Evolutionary conservation across 1,140 invertebrate genomes (phyloP), one percentile per base, ranked within the genome.

Genomic region (Ips nitidus): DNA sequence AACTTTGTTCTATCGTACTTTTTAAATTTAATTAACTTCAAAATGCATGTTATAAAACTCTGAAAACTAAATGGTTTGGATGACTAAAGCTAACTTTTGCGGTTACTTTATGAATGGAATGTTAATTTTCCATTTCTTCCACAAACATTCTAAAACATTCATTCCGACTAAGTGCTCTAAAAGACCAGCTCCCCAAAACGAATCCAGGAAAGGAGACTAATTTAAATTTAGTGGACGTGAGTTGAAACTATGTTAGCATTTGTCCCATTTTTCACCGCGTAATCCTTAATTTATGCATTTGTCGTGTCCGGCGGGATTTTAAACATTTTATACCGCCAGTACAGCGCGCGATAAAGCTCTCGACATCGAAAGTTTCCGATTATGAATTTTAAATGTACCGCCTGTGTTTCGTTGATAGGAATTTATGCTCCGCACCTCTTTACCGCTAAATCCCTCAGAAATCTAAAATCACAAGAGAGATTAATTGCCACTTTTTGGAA

Each of bases 201-300:
- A 61, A 45, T 47, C 41, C 41, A 47, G 43, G 41, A 36, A 50
- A 6, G n/a, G 7, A 7, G 47, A 50, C 41, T 64, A 64, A 64
- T 53, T 64, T 53, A 64, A 56, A 64, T 64, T 64, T 64, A 64
- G 62, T 64, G 50, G 47, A 56, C 50, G 50, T 56, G 62, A 64
- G 50, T 64, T 52, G 62, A 64, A 64, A 64, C 7, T 64, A 53
- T 53, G 47, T 64, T 64, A 64, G 62, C 62, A 64, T 64, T 64
- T 64, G 62, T 41, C 47, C 52, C 62, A 64, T 64, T 64, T 64
- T 64, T 64, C 62, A 64, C 41, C 41, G 42, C 47, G 50, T 64
- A 64, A 64, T 64, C 62, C 62, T 38, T 53, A 56, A 64, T 64
- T 64, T 64, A 64, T 64, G 62, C 62, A 52, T 64, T 53, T 64